Evolutionary conservation across 2,797 vertebrate species (phyloP), one percentile per base, ranked within the genome.

Genomic region (Danio jaintianensis): DNA sequence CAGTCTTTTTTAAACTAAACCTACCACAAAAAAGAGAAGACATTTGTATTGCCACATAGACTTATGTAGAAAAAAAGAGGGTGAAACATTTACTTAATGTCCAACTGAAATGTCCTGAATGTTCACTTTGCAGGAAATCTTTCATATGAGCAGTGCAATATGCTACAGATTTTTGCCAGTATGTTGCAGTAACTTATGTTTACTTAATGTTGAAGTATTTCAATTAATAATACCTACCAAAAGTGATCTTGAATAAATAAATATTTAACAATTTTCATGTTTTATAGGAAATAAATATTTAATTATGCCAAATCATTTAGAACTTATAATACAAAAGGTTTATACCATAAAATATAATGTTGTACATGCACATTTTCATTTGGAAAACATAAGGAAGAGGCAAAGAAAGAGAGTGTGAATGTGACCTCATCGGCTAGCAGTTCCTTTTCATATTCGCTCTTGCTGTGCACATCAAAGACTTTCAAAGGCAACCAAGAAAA

Each of bases 381-480:
- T 61, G 43, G 79, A 92, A 89, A 92, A 92, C 91, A 89, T 89
- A 90, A 87, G 53, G 63, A 53, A 61, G 16, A 55, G 38, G 40
- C 3, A 79, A 40, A 69, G n/a, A 70, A 15, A 58, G 43, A 73
- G 68, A n/a, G 75, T 42, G 43, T 70, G 66, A 53, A 72, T 56
- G 22, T 74, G 52, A 82, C 69, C 87, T 92, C 88, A 88, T 88
- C 89, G 88, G 85, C 87, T 86, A 86, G 90, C 89, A 90, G 90
- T 90, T 89, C 90, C 88, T 73, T 89, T 86, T 89, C 90, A 89
- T 90, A 92, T 92, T 92, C 90, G 92, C 89, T 89, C 88, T 85
- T 85, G 86, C 88, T 90, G 85, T 83, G 83, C 88, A 92, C 91
- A 92, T 93, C 93, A 93, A 93, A 89, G 71, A 87, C 86, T 88